Evolutionary conservation across 1,140 invertebrate species (phyloP).

Genomic region (Linepithema humile): DNA sequence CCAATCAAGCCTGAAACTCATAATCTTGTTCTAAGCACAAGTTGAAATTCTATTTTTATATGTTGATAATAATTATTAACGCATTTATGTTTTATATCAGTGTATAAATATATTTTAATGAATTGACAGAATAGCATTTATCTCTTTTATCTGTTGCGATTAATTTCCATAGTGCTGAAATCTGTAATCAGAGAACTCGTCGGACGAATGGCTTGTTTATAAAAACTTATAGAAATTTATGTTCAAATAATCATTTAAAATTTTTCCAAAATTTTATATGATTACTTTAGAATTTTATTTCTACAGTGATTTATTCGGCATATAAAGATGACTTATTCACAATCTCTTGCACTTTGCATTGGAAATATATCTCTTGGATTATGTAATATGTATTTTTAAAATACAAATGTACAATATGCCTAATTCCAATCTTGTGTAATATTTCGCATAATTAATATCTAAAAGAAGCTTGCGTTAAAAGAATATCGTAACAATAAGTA

Average conservation of each 20-base stretch:
- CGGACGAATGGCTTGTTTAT: too few relatives aligned
- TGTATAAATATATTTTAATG: too few relatives aligned
- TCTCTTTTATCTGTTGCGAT: too few relatives aligned
- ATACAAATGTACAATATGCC: neutral
- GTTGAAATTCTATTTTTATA: neutral
- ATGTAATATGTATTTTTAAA: neutral
- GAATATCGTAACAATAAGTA: neutral
- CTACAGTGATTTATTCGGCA: conserved; percentile 2
- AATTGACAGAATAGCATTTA: too few relatives aligned
- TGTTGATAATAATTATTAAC: neutral
- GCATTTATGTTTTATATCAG: neutral
- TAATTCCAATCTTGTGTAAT: neutral
- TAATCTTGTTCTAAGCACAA: neutral
- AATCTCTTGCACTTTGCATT: neutral
- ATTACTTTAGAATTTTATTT: conserved; percentile 11
- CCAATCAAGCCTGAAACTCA: neutral
- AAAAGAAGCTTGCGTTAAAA: neutral
- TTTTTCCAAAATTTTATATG: neutral
- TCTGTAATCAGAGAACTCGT: too few relatives aligned
- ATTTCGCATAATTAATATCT: neutral
- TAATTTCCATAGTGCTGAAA: too few relatives aligned
- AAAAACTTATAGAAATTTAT: neutral
- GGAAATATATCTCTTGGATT: neutral
- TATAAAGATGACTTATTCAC: neutral
- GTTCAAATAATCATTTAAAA: neutral